Conservation (phyloP, 2,888 invertebrate species). For the Sinhomidia bicolor region DNA sequence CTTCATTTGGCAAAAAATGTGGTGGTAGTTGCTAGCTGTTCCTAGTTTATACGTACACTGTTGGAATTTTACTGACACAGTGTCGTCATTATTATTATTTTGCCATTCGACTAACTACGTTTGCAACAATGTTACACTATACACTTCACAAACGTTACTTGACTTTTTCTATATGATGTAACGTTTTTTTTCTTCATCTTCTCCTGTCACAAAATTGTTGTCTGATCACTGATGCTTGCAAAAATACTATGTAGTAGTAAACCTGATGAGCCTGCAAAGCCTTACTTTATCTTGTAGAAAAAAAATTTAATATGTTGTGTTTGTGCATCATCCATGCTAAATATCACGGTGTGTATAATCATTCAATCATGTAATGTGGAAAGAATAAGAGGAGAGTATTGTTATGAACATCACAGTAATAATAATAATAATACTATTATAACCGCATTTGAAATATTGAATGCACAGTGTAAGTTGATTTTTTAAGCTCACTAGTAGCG, state of each 20-base stretch:
- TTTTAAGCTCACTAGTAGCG: not conserved
- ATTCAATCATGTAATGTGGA: constrained; percentile 40
- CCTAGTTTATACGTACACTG: no score
- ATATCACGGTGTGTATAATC: constrained; percentile 38
- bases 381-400: constrained; percentile 11
- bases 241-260: not conserved
- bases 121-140: not conserved
- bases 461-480: constrained; percentile 7
- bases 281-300: not conserved
- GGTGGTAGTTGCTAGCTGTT: not conserved
- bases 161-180: constrained; percentile 10
- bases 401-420: not conserved
- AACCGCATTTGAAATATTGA: constrained; percentile 27
- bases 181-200: not conserved
- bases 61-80: constrained; percentile 13
- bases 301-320: not conserved
- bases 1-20: no score
- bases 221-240: not conserved
- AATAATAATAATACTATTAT: not conserved
- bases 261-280: constrained; percentile 36
- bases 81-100: not conserved
- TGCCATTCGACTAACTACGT: no score
- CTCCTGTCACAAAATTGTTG: not conserved
- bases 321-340: constrained; percentile 16
- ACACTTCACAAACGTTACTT: not conserved